Conservation (phyloP, 2,113 vertebrate species). For the Athene cunicularia region DNA sequence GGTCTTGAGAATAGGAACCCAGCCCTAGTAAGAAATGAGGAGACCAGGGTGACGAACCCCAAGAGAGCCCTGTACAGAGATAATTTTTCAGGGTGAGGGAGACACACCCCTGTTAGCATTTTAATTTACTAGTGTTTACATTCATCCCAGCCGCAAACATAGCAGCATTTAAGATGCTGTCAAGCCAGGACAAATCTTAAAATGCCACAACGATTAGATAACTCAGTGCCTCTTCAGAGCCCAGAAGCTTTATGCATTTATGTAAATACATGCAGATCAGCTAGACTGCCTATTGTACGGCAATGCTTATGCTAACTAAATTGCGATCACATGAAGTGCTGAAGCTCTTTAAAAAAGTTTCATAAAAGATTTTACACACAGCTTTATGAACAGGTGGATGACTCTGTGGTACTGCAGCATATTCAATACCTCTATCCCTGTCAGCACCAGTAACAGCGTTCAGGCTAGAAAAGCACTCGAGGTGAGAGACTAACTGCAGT, state of each 20-base stretch:
- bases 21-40: conserved; percentile 87
- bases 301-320: background rate
- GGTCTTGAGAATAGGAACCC: conserved; percentile 90
- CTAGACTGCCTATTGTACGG: background rate
- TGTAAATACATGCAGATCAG: background rate
- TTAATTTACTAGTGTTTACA: background rate
- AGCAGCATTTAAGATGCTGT: background rate
- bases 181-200: background rate
- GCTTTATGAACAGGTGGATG: background rate
- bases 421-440: background rate
- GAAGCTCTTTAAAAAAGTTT: background rate
- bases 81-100: conserved; percentile 38
- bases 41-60: conserved; percentile 88
- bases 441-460: background rate
- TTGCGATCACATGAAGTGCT: background rate
- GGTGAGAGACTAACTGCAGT: background rate
- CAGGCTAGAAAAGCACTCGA: background rate
- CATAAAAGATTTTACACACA: background rate
- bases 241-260: background rate
- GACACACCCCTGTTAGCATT: background rate
- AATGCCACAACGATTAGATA: background rate
- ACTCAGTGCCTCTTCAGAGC: background rate
- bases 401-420: background rate
- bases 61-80: conserved; percentile 64
- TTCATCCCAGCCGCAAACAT: background rate